Evolutionary conservation across 2,888 invertebrate species (phyloP), one percentile per base, ranked within the genome.

Genomic region (Rhodophaea formosa): DNA sequence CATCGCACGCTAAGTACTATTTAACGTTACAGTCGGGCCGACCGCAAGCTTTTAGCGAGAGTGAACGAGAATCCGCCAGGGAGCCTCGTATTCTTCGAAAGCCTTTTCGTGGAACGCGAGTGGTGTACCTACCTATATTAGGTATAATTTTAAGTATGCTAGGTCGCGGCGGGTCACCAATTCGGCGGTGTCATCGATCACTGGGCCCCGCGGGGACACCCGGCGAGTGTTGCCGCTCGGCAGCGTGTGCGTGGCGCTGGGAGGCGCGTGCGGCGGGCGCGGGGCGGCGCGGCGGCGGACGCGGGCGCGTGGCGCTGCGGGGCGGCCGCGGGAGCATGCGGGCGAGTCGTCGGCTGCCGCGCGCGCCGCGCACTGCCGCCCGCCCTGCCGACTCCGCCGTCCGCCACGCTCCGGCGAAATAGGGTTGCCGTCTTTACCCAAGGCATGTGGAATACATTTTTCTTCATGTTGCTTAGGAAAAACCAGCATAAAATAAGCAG

Each of bases 301-400:
- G 71, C 66, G 45, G 56, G 53, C 32, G 15, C 51, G 57, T 46
- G 68, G 68, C 69, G 71, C 66, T 53, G 67, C 66, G 59, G 71
- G 65, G 70, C 63, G 67, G 65, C 59, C 60, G 65, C 62, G 65
- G 62, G 58, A n/a, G 59, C 66, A 62, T 59, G 64, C 61, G 67
- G 68, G 74, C 84, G 80, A 74, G 78, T 78, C 68, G 69, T 77
- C 77, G 75, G 72, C 68, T 67, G 76, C 77, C 79, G 80, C 84
- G 84, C 85, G 84, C 88, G 84, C 83, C 85, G 82, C 82, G 81
- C 86, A 85, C 87, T 85, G 87, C 81, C 77, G 75, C 70, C 60
- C 64, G 58, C 66, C 59, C 56, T 70, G 62, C 60, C 59, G 58
- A 53, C 3, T 3, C 58, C 58, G 29, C 61, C 62, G 59, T 56